phyloP scores from a whole-genome alignment of 2,113 vertebrate species.

The Ciconia stormi region DNA sequence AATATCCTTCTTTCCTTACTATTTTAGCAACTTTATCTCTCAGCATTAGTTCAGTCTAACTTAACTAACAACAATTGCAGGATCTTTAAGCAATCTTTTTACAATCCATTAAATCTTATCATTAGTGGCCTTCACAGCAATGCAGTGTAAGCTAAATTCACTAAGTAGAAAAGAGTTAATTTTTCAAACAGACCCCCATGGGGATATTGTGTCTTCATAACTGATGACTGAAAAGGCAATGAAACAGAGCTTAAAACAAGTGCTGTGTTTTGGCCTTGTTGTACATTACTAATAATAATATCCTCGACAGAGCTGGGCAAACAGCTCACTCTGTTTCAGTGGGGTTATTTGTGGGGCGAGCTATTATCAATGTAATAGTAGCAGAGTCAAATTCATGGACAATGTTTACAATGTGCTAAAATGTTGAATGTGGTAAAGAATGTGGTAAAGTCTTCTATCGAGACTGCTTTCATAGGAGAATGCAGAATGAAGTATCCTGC shows the following conservation, averaged over 20 bases:
- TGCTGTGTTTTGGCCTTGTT: not conserved
- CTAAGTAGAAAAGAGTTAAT: constrained; percentile 10
- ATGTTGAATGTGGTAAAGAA: not conserved
- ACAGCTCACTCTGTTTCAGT: not conserved
- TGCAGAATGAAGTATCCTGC: not conserved
- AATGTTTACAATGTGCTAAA: not conserved
- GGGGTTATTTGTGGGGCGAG: not conserved
- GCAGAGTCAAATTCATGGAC: not conserved
- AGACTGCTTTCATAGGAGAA: not conserved
- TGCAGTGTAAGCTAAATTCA: not conserved
- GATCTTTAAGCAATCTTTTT: constrained; percentile 11
- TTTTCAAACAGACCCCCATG: constrained; percentile 35
- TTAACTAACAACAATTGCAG: not conserved
- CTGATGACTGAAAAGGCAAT: not conserved
- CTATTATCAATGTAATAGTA: not conserved
- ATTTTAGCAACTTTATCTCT: not conserved
- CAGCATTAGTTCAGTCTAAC: not conserved
- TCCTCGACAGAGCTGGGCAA: not conserved
- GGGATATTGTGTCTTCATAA: constrained; percentile 27
- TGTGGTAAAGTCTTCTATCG: not conserved
- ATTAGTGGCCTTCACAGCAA: constrained; percentile 13
- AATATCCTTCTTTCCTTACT: not conserved
- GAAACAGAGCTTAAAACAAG: constrained; percentile 24
- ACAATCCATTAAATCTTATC: constrained; percentile 35
- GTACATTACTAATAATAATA: not conserved